Evolutionary conservation across 2,888 invertebrate genomes (phyloP).

Genomic region (Sphaerophoria taeniata): DNA sequence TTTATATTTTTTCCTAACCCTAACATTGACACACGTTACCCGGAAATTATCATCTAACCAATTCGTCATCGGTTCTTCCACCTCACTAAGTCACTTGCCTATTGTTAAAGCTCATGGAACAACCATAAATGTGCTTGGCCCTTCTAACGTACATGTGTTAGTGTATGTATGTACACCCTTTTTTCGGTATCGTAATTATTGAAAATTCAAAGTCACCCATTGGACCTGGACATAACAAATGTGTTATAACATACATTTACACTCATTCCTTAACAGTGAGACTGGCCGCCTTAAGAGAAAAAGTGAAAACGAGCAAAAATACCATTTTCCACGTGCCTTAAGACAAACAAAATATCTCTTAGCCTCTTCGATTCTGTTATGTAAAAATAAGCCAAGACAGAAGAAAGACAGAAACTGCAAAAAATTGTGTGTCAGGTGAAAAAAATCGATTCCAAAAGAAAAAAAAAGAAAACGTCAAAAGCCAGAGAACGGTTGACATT

Average conservation of each 20-base stretch:
- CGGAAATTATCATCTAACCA: neutral
- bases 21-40: neutral
- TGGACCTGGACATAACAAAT: neutral
- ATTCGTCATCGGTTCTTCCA: slow-evolving; percentile 21
- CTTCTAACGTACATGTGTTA: neutral
- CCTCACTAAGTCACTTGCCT: slow-evolving; percentile 23
- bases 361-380: slow-evolving; percentile 26
- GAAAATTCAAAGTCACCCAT: slow-evolving; percentile 24
- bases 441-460: slow-evolving; percentile 17
- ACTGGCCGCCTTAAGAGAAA: neutral
- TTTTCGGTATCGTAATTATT: no score
- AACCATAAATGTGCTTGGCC: neutral
- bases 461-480: slow-evolving; percentile 30
- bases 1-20: no score
- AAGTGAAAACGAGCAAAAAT: slow-evolving; percentile 38
- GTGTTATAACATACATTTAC: neutral
- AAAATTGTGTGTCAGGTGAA: neutral
- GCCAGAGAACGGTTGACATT: slow-evolving; percentile 17
- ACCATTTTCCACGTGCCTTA: slow-evolving; percentile 32
- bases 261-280: slow-evolving; percentile 1
- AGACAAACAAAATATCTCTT: neutral
- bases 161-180: no score
- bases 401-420: neutral
- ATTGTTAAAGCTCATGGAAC: neutral
- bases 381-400: slow-evolving; percentile 1